A percentile compares a stretch with the other conserved stretches of the same genome.
Evolutionary conservation across 2,797 vertebrate species (phyloP).

Genomic region (Natrix natrix): DNA sequence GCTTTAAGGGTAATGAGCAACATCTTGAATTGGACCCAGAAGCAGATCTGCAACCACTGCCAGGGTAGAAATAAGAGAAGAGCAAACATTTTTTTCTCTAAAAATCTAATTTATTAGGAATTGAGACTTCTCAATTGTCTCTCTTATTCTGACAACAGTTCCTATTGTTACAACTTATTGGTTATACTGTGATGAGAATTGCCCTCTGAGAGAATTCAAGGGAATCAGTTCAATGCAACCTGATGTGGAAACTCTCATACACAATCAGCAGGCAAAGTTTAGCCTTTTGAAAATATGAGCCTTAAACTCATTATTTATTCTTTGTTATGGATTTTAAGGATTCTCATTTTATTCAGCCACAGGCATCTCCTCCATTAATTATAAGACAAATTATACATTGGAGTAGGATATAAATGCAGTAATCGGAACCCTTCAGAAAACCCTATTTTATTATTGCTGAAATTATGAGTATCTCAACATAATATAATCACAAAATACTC

Average conservation of each 20-base stretch:
- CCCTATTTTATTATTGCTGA: constrained; percentile 43
- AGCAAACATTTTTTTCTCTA: background rate
- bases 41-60: background rate
- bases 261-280: background rate
- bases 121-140: background rate
- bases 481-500: constrained; percentile 46
- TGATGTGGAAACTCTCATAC: background rate
- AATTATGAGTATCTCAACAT: constrained; percentile 43
- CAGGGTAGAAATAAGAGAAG: background rate
- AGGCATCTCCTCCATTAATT: constrained; percentile 6
- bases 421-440: constrained; percentile 16
- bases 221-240: background rate
- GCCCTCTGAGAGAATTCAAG: background rate
- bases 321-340: constrained; percentile 8
- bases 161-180: background rate
- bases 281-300: background rate
- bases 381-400: constrained; percentile 15
- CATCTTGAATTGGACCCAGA: background rate
- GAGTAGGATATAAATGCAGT: constrained; percentile 25
- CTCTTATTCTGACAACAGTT: background rate
- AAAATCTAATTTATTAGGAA: background rate
- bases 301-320: background rate
- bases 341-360: background rate
- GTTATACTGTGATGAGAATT: background rate
- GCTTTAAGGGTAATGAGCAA: background rate